These are phyloP conservation scores for Drosophila cyrtoloma DNA, from an alignment of 2,888 invertebrate species.

Conservation along the genomic window DNA sequence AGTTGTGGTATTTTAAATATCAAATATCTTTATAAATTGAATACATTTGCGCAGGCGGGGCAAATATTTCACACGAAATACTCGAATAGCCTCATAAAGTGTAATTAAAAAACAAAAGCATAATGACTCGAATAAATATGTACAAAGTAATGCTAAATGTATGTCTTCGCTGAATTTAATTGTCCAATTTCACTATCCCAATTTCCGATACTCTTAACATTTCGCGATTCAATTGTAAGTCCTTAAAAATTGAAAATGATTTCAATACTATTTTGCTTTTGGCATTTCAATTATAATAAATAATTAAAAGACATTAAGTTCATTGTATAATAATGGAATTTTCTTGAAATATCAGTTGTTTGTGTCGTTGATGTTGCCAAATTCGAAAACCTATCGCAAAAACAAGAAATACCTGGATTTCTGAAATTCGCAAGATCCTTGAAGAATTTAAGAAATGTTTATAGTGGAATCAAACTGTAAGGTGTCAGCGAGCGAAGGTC, in stretches of 20 bases:
- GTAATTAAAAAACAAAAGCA: background rate
- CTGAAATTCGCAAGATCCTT: background rate
- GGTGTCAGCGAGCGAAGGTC: background rate
- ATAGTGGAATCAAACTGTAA: background rate
- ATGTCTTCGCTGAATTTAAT: background rate
- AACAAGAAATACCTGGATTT: background rate
- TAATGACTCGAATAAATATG: background rate
- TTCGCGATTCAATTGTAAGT: too few relatives aligned
- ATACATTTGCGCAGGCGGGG: background rate
- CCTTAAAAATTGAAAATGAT: background rate
- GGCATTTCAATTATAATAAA: background rate
- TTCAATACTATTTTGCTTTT: background rate
- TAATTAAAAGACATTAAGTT: background rate
- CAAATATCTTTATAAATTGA: background rate
- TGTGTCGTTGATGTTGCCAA: background rate
- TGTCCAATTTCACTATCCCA: background rate
- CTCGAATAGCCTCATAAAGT: background rate
- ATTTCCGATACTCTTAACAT: too few relatives aligned
- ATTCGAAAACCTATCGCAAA: too few relatives aligned
- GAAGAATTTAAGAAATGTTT: background rate
- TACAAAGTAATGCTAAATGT: background rate
- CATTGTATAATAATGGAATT: background rate
- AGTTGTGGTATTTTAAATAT: background rate
- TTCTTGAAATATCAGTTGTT: background rate
- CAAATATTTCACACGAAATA: background rate